Percentiles rank a stretch among this genome's conserved stretches.
These are phyloP conservation scores for Spodoptera littoralis DNA, from an alignment of 2,888 invertebrate genomes.

Conservation along the genomic window DNA sequence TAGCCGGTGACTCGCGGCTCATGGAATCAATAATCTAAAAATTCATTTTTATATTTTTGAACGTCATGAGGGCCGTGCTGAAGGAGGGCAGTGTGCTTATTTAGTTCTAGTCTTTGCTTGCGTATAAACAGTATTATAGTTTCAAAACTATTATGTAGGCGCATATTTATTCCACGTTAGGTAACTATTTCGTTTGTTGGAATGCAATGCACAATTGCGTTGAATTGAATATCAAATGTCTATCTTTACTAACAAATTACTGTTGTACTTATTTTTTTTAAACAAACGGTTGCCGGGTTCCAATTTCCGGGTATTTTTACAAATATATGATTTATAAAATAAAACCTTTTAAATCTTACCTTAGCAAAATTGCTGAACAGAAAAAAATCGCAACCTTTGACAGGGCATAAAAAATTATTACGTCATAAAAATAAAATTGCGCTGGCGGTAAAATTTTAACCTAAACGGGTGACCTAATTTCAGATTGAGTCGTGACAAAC, in stretches of 20 bases:
- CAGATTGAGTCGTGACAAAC: too few relatives aligned
- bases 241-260: slow-evolving; percentile 11
- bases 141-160: slow-evolving; percentile 32
- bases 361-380: too few relatives aligned
- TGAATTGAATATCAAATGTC: slow-evolving; percentile 39
- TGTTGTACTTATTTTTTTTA: slow-evolving; percentile 2
- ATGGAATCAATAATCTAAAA: slow-evolving; percentile 85
- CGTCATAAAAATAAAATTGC: too few relatives aligned
- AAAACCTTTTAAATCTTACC: too few relatives aligned
- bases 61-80: slow-evolving; percentile 57
- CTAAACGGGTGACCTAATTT: too few relatives aligned
- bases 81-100: slow-evolving; percentile 20
- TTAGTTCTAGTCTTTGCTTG: slow-evolving; percentile 4
- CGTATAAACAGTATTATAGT: slow-evolving; percentile 8
- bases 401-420: too few relatives aligned
- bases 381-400: too few relatives aligned
- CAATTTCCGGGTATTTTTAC: slow-evolving; percentile 11
- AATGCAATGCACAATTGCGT: slow-evolving; percentile 24
- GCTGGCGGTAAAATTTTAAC: too few relatives aligned
- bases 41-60: slow-evolving; percentile 80
- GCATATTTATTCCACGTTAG: slow-evolving; percentile 30
- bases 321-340: too few relatives aligned
- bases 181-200: slow-evolving; percentile 29
- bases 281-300: slow-evolving; percentile 8
- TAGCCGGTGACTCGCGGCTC: slow-evolving; percentile 71